Conservation (phyloP, 2,113 vertebrate species). For the Leptocoma aspasia region DNA sequence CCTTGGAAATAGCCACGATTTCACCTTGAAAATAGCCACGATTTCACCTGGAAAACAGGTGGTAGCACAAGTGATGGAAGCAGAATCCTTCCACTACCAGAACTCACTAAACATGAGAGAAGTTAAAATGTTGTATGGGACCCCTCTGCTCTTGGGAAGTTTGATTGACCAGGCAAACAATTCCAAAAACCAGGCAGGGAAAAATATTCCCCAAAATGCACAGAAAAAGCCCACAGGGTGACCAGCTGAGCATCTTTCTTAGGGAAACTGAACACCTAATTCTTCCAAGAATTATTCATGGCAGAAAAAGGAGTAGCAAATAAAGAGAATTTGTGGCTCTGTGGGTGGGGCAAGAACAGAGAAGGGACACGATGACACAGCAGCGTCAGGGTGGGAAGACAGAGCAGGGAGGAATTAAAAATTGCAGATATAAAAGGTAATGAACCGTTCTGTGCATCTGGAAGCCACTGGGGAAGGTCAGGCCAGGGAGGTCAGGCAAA, state of each 20-base stretch:
- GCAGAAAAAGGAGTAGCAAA: neutral
- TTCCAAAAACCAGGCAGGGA: neutral
- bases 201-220: neutral
- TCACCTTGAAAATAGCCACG: neutral
- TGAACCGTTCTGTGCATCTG: accelerated
- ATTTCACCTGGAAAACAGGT: neutral
- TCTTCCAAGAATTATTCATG: neutral
- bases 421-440: accelerated
- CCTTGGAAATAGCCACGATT: neutral
- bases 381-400: neutral
- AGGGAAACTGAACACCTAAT: neutral
- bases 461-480: neutral
- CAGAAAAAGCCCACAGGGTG: neutral
- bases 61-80: accelerated
- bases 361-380: neutral
- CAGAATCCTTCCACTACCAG: neutral
- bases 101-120: neutral
- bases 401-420: neutral
- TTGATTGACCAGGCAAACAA: neutral
- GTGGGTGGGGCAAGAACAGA: accelerated
- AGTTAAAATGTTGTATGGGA: accelerated
- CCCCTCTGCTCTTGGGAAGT: neutral
- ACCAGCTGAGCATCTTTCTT: neutral
- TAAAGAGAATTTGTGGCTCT: neutral
- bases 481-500: neutral